Percentiles rank a stretch among this genome's conserved stretches.
Conservation (phyloP, 53 echinoderm and acorn worm species). For the Holothuria leucospilota region DNA sequence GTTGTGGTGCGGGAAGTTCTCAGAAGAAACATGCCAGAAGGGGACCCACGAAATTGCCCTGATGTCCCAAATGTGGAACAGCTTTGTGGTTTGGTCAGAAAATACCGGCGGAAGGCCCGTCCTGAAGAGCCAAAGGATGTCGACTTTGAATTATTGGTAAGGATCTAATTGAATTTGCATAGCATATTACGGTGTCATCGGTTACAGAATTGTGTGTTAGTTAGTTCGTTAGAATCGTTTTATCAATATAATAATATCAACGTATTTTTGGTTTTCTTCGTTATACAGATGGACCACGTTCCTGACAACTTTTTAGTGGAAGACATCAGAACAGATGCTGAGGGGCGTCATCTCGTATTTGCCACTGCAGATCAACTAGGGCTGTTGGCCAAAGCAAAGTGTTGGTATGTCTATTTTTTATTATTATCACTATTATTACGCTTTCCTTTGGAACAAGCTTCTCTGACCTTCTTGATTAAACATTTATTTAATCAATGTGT, state of each 20-base stretch:
- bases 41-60: slow-evolving; percentile 12
- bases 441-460: too few species aligned
- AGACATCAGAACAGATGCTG: slow-evolving; percentile 5
- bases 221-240: too few species aligned
- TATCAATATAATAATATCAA: too few species aligned
- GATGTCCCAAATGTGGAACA: slow-evolving; percentile 6
- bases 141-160: slow-evolving; percentile 31
- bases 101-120: not conserved
- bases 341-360: slow-evolving; percentile 20
- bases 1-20: slow-evolving; percentile 24
- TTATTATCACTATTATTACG: too few species aligned
- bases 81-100: not conserved
- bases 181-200: too few species aligned
- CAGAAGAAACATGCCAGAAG: slow-evolving; percentile 4
- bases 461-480: too few species aligned
- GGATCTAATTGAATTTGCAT: not conserved
- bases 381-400: slow-evolving; percentile 19
- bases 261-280: too few species aligned
- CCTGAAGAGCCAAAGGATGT: slow-evolving; percentile 18
- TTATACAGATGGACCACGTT: slow-evolving; percentile 9
- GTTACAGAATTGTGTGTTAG: too few species aligned
- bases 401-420: slow-evolving; percentile 14
- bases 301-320: slow-evolving; percentile 22
- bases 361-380: slow-evolving; percentile 13
- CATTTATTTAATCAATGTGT: too few species aligned